Conservation (phyloP, 2,113 vertebrate genomes). For the Meleagris gallopavo region DNA sequence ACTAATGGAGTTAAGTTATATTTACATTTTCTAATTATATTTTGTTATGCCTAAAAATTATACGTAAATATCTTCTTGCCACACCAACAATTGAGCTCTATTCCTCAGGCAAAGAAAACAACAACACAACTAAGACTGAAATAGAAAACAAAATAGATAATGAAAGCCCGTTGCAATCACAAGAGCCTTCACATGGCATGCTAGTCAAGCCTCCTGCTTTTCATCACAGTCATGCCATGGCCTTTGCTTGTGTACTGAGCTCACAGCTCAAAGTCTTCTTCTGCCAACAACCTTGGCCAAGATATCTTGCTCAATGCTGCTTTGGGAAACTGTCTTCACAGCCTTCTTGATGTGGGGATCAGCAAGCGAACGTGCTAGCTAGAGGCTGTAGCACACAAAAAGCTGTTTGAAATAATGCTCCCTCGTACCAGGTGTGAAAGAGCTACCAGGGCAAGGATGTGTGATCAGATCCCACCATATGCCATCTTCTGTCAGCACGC, state of each 20-base stretch:
- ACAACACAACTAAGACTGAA: background rate
- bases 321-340: background rate
- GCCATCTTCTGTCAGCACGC: background rate
- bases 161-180: slow-evolving; percentile 22
- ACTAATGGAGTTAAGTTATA: slow-evolving; percentile 13
- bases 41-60: slow-evolving; percentile 1
- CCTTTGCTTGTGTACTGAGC: background rate
- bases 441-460: background rate
- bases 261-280: background rate
- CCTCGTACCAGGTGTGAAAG: background rate
- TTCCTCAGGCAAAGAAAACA: background rate
- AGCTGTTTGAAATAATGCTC: background rate
- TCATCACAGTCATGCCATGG: slow-evolving; percentile 1
- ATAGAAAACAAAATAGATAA: slow-evolving; percentile 62
- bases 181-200: background rate
- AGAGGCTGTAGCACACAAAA: background rate
- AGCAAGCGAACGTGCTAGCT: background rate
- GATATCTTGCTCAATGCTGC: background rate
- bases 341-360: background rate
- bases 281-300: slow-evolving; percentile 23
- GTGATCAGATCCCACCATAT: background rate
- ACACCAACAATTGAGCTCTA: background rate
- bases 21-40: slow-evolving; percentile 32
- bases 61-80: background rate
- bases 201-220: slow-evolving; percentile 56